phyloP scores from a whole-genome alignment of 1,140 invertebrate species.

The Zaprionus tsacasi region DNA sequence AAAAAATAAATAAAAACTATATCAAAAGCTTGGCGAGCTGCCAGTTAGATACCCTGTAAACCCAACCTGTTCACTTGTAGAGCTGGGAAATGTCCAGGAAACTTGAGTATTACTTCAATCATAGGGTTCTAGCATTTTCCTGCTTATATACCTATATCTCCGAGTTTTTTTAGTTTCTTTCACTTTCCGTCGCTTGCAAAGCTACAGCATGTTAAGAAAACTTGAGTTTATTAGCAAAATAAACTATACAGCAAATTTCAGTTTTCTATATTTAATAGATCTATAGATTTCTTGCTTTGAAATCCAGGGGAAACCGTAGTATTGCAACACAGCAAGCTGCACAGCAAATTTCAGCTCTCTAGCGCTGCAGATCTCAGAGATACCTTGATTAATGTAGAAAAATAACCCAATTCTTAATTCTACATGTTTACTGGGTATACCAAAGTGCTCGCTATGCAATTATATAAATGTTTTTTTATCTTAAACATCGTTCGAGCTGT shows the following conservation, averaged over 20 bases:
- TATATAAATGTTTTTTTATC: conserved; percentile 34
- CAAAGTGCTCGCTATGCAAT: neutral
- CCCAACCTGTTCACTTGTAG: too few relatives aligned
- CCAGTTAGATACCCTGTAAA: neutral
- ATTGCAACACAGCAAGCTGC: neutral
- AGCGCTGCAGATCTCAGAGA: too few relatives aligned
- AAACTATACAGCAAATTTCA: neutral
- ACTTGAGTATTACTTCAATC: too few relatives aligned
- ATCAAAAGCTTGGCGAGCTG: neutral
- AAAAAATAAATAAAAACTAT: neutral
- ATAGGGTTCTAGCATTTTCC: too few relatives aligned
- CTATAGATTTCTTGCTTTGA: neutral
- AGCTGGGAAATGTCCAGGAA: too few relatives aligned
- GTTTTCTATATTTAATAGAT: neutral
- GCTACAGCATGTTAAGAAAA: neutral
- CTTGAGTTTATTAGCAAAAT: neutral
- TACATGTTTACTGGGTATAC: conserved; percentile 9
- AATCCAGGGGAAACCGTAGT: neutral
- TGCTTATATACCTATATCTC: too few relatives aligned
- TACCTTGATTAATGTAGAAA: too few relatives aligned
- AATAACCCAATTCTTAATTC: neutral
- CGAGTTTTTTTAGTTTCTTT: too few relatives aligned
- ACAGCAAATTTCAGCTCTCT: too few relatives aligned
- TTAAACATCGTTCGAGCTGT: conserved; percentile 23
- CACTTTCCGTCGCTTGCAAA: too few relatives aligned